Evolutionary conservation across 2,797 vertebrate genomes (phyloP).

Genomic region (Taeniopygia guttata): DNA sequence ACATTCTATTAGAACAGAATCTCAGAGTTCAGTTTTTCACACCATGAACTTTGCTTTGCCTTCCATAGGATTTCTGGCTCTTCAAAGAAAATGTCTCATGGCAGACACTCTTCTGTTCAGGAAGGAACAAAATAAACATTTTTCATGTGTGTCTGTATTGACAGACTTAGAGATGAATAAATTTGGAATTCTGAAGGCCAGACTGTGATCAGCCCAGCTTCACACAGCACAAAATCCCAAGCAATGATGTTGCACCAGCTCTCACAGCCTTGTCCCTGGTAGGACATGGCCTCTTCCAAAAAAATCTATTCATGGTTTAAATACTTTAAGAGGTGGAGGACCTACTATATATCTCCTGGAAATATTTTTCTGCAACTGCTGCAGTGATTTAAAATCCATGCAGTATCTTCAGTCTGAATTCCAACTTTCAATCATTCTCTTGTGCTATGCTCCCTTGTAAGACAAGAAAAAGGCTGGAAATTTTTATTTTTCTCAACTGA

Average conservation of each 20-base stretch:
- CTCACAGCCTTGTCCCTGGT: neutral
- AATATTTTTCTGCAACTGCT: neutral
- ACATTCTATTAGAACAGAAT: neutral
- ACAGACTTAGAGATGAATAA: neutral
- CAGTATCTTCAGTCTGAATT: neutral
- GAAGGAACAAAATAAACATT: neutral
- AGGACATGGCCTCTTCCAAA: neutral
- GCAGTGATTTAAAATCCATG: neutral
- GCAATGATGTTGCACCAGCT: neutral
- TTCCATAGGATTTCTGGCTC: neutral
- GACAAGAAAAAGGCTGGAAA: neutral
- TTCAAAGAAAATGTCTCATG: neutral
- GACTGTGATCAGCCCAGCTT: neutral
- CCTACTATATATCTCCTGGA: neutral
- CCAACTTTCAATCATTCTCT: neutral
- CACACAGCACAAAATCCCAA: neutral
- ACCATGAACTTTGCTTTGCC: neutral
- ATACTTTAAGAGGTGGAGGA: neutral
- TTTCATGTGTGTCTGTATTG: neutral
- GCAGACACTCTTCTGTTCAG: neutral
- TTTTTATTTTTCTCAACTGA: accelerated
- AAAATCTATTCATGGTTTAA: neutral
- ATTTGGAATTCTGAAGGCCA: neutral
- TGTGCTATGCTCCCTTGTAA: neutral
- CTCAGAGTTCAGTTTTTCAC: neutral